phyloP scores from a whole-genome alignment of 2,888 invertebrate species.

The Tinea pellionella region DNA sequence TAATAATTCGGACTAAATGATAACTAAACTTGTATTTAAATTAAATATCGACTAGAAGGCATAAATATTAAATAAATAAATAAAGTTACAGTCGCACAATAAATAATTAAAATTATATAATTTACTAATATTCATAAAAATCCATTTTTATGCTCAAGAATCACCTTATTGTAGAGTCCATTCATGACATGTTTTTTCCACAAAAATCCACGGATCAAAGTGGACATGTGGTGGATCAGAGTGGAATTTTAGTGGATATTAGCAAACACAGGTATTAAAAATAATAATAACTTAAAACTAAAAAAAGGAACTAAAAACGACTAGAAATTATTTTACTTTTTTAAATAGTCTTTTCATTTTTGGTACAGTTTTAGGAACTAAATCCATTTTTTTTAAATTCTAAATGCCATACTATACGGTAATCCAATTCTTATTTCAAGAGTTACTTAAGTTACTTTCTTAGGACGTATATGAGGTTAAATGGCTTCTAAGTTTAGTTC shows the following conservation, averaged over 20 bases:
- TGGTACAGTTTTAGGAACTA: not conserved
- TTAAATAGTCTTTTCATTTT: not conserved
- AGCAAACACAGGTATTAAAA: not conserved
- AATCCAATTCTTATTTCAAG: no score
- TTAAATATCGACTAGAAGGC: slow-evolving; percentile 48
- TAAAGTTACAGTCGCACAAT: slow-evolving; percentile 57
- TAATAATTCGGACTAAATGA: not conserved
- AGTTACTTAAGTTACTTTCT: no score
- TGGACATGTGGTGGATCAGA: no score
- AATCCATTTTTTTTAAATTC: not conserved
- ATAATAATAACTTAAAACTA: not conserved
- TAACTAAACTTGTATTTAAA: not conserved
- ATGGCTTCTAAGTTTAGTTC: no score
- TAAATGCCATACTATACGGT: not conserved
- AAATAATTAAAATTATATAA: slow-evolving; percentile 1
- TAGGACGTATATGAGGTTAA: no score
- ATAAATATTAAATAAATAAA: slow-evolving; percentile 38
- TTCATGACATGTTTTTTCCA: no score
- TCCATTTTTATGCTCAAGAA: no score
- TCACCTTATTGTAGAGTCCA: no score
- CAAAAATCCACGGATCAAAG: no score
- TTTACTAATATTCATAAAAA: no score
- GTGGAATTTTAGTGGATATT: not conserved
- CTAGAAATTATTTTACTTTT: slow-evolving; percentile 5
- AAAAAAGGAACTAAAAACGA: slow-evolving; percentile 13